Conservation (phyloP, 2,797 vertebrate genomes). For the Calcarius lapponicus region DNA sequence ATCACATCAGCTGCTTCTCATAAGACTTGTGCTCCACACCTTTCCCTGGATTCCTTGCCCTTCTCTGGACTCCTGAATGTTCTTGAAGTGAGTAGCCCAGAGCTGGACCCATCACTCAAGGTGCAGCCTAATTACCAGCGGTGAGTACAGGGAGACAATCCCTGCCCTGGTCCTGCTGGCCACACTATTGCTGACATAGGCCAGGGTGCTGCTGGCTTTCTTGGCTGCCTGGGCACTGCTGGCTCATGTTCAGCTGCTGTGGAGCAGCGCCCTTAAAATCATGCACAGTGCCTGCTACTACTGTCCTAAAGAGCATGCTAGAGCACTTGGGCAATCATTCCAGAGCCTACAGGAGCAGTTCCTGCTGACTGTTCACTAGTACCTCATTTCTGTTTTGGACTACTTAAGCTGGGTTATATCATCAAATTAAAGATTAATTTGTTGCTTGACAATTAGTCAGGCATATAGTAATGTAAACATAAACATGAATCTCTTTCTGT, state of each 20-base stretch:
- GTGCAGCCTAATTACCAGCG: too few relatives aligned
- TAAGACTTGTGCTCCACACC: neutral
- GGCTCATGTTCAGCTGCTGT: neutral
- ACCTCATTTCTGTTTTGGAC: neutral
- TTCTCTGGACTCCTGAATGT: neutral
- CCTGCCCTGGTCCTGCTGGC: neutral
- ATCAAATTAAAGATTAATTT: neutral
- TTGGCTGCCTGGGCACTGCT: neutral
- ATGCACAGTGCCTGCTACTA: neutral
- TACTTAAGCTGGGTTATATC: neutral
- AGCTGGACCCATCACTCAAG: fast-evolving
- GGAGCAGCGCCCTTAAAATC: neutral
- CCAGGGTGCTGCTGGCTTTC: too few relatives aligned
- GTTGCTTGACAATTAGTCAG: neutral
- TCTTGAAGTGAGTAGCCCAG: neutral
- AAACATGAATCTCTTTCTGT: neutral
- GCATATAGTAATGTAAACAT: neutral
- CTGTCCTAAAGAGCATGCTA: neutral
- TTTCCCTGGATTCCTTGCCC: neutral
- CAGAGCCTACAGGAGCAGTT: neutral
- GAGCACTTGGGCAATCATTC: neutral
- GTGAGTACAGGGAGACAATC: fast-evolving
- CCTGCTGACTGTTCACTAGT: neutral
- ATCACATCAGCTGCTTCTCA: neutral
- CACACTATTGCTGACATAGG: neutral